Evolutionary conservation across 2,888 invertebrate genomes (phyloP).

Genomic region (Shargacucullia verbasci): DNA sequence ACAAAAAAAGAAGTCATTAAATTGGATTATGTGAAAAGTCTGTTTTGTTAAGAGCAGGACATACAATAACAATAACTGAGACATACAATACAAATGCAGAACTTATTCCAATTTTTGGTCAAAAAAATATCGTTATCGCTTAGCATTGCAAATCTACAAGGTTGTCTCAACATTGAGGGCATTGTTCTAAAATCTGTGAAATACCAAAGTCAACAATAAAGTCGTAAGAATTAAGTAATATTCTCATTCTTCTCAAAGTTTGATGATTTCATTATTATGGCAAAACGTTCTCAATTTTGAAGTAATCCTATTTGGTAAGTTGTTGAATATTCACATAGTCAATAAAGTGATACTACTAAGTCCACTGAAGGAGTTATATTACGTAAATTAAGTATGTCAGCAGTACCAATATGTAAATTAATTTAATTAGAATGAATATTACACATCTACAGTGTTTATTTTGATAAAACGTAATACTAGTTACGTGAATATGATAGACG

Average conservation of each 20-base stretch:
- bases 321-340: slow-evolving; percentile 31
- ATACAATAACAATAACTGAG: too few relatives aligned
- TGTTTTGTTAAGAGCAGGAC: too few relatives aligned
- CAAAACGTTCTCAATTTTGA: slow-evolving; percentile 32
- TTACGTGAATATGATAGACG: background rate
- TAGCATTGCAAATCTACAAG: slow-evolving; percentile 35
- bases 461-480: slow-evolving; percentile 21
- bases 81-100: too few relatives aligned
- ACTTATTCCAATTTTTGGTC: background rate
- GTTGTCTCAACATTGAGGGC: slow-evolving; percentile 40
- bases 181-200: slow-evolving; percentile 54
- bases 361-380: slow-evolving; percentile 12
- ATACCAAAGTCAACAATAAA: slow-evolving; percentile 52
- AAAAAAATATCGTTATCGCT: slow-evolving; percentile 11
- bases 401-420: slow-evolving; percentile 36
- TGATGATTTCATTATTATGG: slow-evolving; percentile 46
- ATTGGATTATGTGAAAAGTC: background rate
- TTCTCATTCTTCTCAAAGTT: slow-evolving; percentile 44
- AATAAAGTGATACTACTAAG: slow-evolving; percentile 9
- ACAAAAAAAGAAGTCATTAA: too few relatives aligned
- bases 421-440: slow-evolving; percentile 32
- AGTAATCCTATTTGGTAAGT: slow-evolving; percentile 38
- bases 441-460: slow-evolving; percentile 20
- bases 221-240: slow-evolving; percentile 51
- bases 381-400: slow-evolving; percentile 22